These are phyloP conservation scores for Ceratotherium simum DNA, from an alignment of 2,113 vertebrate species.

Conservation along the genomic window DNA sequence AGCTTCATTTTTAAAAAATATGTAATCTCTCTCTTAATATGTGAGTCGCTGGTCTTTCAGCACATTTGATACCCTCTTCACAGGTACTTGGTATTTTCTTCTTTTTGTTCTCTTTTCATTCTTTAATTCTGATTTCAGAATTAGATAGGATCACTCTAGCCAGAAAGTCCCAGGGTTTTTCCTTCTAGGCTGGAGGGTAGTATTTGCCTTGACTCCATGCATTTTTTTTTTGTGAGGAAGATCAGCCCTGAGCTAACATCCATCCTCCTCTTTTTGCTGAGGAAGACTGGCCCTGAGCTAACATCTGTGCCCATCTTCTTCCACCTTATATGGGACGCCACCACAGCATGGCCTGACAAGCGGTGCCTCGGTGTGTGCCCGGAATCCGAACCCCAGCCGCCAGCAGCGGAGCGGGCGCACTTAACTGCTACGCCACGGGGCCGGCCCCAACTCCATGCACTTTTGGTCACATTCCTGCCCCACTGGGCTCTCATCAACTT, in stretches of 20 bases:
- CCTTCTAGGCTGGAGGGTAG: neutral
- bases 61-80: neutral
- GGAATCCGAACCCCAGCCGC: too few species aligned
- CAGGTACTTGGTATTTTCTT: constrained; percentile 35
- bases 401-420: too few species aligned
- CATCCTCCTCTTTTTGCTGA: too few species aligned
- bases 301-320: too few species aligned
- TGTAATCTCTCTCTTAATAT: constrained; percentile 15
- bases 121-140: constrained; percentile 55
- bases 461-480: neutral
- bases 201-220: neutral
- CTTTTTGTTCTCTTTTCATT: constrained; percentile 33
- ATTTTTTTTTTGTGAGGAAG: neutral
- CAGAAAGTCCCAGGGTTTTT: neutral
- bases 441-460: neutral
- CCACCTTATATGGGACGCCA: too few species aligned
- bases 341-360: too few species aligned
- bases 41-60: neutral
- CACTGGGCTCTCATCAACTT: neutral
- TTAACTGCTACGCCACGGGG: too few species aligned
- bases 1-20: constrained; percentile 6
- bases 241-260: too few species aligned
- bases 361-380: too few species aligned
- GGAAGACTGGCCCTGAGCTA: too few species aligned
- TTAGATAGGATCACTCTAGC: constrained; percentile 30